phyloP scores from a whole-genome alignment of 2,888 invertebrate species.

The Lobophora halterata region DNA sequence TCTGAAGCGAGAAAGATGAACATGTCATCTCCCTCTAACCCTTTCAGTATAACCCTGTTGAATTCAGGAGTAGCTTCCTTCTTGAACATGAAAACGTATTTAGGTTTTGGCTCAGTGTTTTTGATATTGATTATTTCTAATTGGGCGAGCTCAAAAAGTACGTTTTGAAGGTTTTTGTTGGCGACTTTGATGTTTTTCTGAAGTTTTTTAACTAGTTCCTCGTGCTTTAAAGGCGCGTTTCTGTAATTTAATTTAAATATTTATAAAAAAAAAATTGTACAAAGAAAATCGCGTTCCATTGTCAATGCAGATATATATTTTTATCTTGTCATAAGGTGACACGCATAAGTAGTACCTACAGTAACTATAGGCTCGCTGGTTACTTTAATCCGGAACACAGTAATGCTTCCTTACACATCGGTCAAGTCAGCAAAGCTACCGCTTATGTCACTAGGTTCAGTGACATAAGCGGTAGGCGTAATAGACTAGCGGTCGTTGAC shows the following conservation, averaged over 20 bases:
- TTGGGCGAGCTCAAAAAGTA: constrained; percentile 86
- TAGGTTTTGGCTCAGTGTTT: constrained; percentile 65
- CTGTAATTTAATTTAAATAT: constrained; percentile 61
- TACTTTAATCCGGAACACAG: too few relatives aligned
- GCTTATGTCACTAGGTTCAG: too few relatives aligned
- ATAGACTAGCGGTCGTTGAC: too few relatives aligned
- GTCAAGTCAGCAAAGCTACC: too few relatives aligned
- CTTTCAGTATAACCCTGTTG: constrained; percentile 84
- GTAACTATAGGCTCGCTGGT: too few relatives aligned
- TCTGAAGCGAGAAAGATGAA: constrained; percentile 86
- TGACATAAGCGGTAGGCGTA: too few relatives aligned
- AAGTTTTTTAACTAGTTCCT: constrained; percentile 86
- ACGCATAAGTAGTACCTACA: too few relatives aligned
- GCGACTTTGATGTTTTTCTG: constrained; percentile 84
- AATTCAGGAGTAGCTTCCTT: constrained; percentile 91
- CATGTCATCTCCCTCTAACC: constrained; percentile 79
- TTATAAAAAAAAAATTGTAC: not conserved
- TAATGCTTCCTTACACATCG: too few relatives aligned
- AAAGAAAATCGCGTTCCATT: too few relatives aligned
- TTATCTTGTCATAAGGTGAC: too few relatives aligned
- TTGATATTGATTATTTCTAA: constrained; percentile 84
- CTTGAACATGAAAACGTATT: constrained; percentile 81
- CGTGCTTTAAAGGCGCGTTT: constrained; percentile 85
- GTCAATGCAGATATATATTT: too few relatives aligned
- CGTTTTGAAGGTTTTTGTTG: constrained; percentile 83